Conservation (phyloP, 2,797 vertebrate species). For the Heterohyrax brucei region DNA sequence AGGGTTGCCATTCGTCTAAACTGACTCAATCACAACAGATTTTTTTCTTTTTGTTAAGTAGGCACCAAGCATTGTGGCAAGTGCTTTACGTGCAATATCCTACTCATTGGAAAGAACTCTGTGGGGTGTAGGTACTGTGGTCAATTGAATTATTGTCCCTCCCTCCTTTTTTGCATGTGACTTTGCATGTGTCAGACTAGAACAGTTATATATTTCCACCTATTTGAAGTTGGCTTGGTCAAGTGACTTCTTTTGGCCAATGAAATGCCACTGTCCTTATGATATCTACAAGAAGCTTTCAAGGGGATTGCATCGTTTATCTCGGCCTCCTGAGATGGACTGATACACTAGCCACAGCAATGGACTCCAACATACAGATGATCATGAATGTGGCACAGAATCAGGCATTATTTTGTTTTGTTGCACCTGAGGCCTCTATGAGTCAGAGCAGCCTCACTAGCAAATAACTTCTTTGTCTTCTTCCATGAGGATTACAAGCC, state of each 20-base stretch:
- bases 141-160: background rate
- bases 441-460: background rate
- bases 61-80: background rate
- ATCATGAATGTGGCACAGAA: background rate
- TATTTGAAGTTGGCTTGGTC: background rate
- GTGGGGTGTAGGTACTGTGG: background rate
- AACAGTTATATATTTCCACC: background rate
- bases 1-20: background rate
- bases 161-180: background rate
- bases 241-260: background rate
- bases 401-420: background rate
- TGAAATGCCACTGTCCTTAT: background rate
- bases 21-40: background rate
- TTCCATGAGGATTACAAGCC: background rate
- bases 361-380: background rate
- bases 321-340: background rate
- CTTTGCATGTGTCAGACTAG: background rate
- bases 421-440: background rate
- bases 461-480: background rate
- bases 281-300: background rate
- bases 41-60: background rate
- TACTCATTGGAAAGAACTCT: background rate
- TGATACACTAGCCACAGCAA: background rate
- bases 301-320: background rate
- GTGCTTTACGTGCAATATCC: background rate